Conservation (phyloP, 2,797 vertebrate genomes). For the Pteropus rufus region DNA sequence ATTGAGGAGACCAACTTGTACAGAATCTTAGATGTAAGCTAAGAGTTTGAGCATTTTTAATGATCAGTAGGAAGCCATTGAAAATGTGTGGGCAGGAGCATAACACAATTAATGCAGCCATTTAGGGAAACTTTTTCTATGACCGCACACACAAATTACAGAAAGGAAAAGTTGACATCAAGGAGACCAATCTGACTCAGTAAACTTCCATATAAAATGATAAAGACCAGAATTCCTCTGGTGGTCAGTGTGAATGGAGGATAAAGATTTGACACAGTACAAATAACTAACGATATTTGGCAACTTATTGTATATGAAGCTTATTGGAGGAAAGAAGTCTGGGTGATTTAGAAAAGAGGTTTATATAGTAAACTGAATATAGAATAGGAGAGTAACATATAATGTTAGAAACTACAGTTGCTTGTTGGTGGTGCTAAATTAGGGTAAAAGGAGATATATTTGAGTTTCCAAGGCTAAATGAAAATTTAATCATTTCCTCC, state of each 20-base stretch:
- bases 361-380: neutral
- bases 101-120: neutral
- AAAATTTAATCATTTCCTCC: conserved; percentile 5
- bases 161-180: neutral
- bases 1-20: neutral
- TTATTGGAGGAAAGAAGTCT: neutral
- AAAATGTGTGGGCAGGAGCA: neutral
- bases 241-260: neutral
- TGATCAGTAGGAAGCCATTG: neutral
- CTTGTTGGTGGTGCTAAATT: neutral
- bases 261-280: neutral
- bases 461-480: neutral
- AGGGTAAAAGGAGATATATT: neutral
- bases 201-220: neutral
- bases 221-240: neutral
- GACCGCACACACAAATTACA: neutral
- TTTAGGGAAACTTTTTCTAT: neutral
- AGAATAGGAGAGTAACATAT: neutral
- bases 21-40: neutral
- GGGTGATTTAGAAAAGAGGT: neutral
- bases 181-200: neutral
- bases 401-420: neutral
- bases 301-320: neutral
- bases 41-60: neutral
- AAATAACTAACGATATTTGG: neutral